phyloP scores from a whole-genome alignment of 2,888 invertebrate species.

The Cryptus armator region DNA sequence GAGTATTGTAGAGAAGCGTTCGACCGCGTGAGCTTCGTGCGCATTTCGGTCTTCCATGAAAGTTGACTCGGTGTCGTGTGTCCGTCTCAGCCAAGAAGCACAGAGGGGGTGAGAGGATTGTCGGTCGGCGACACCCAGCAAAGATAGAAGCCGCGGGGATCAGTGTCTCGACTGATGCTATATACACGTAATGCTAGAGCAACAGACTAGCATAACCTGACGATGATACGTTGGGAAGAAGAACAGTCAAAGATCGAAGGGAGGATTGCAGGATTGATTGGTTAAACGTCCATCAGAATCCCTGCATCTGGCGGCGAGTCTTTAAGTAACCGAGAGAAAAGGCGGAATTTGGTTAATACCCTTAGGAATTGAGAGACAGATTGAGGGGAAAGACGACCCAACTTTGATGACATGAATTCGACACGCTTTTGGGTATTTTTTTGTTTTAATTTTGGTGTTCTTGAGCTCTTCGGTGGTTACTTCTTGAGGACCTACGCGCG shows the following conservation, averaged over 20 bases:
- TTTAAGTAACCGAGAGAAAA: constrained; percentile 43
- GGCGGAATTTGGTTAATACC: constrained; percentile 21
- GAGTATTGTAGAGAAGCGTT: constrained; percentile 47
- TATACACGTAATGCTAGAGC: constrained; percentile 28
- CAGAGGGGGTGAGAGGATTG: constrained; percentile 18
- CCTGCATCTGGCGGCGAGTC: constrained; percentile 9
- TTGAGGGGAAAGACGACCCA: not conserved
- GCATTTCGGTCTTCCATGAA: constrained; percentile 64
- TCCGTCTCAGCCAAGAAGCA: constrained; percentile 46
- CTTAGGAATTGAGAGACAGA: not conserved
- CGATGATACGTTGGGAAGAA: not conserved
- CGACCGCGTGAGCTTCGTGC: constrained; percentile 57
- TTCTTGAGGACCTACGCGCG: constrained; percentile 11
- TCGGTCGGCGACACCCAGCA: constrained; percentile 47
- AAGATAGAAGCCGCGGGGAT: constrained; percentile 40
- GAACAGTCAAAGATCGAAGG: not conserved
- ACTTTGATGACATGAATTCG: constrained; percentile 38
- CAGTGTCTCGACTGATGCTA: constrained; percentile 11
- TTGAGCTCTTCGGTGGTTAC: constrained; percentile 1
- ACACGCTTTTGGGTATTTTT: constrained; percentile 3
- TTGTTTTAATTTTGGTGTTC: not conserved
- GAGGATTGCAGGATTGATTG: constrained; percentile 1
- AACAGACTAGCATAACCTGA: not conserved
- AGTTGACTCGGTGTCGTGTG: constrained; percentile 66
- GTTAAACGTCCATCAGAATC: constrained; percentile 46